Evolutionary conservation across 2,888 invertebrate species (phyloP), one percentile per base, ranked within the genome.

Genomic region (Macropis europaea): DNA sequence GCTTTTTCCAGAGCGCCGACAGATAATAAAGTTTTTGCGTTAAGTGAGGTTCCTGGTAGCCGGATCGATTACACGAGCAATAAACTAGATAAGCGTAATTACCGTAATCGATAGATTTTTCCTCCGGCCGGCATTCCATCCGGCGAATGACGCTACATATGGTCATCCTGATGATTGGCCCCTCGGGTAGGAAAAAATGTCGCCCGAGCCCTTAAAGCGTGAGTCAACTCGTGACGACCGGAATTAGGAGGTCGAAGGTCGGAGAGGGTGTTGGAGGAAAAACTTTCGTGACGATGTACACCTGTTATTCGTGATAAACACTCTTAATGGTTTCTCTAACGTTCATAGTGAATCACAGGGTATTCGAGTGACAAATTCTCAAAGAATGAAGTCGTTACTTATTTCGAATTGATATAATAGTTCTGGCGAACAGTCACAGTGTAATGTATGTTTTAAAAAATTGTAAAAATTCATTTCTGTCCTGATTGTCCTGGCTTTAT

Each of bases 41-140:
- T 71, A 63, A 71, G 63, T 59, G 59, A 73, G 57, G 47, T 63
- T 62, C 43, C 59, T 47, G 40, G 72, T 62, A 78, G 43, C 61
- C 57, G 26, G 64, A 53, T 69, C 68, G 76, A 72, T 66, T 66
- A 56, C 61, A 43, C 62, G 68, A 61, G 62, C 62, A 76, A 76
- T 76, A 76, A 79, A 72, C 59, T 69, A 80, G 79, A 78, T 81
- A 81, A 81, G 71, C 66, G 72, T 78, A 81, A 81, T 81, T 76
- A 81, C 69, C 56, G 69, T 72, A 69, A 81, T 81, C 78, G 80
- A 80, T 73, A 72, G n/a, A n/a, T n/a, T 68, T 32, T 57, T 45
- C 63, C 71, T 36, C 53, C 42, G 60, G 42, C 19, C 54, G 69
- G 47, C 32, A 57, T 68, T 70, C 62, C 62, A 42, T 34, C 50